Percentiles rank a stretch among this genome's conserved stretches.
Conservation (phyloP, 2,888 invertebrate species). For the Eremobia ochroleuca region DNA sequence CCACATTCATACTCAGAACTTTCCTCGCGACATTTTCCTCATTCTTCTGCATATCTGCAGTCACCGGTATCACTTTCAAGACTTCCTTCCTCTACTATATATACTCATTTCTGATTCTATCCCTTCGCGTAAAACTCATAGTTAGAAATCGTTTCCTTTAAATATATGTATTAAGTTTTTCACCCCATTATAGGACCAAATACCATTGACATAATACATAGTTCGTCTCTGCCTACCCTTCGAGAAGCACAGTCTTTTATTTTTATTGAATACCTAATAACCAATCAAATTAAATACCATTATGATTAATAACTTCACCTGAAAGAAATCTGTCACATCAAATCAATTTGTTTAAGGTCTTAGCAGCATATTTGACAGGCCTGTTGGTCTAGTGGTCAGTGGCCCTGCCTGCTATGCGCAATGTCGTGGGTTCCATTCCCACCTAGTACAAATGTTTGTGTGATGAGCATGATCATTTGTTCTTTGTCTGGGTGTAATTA, state of each 20-base stretch:
- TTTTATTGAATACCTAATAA: slow-evolving; percentile 21
- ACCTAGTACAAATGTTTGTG: too few relatives aligned
- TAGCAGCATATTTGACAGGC: too few relatives aligned
- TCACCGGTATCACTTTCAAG: neutral
- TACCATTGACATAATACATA: neutral
- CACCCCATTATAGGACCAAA: neutral
- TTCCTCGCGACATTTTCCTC: neutral
- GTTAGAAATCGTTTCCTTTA: neutral
- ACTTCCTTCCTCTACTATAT: neutral
- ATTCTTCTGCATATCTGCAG: neutral
- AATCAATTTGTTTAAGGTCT: slow-evolving; percentile 37
- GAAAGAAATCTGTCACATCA: neutral
- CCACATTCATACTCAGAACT: neutral
- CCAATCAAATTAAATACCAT: slow-evolving; percentile 24
- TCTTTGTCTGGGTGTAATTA: too few relatives aligned
- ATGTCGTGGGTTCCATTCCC: too few relatives aligned
- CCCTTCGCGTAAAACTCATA: neutral
- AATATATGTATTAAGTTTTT: neutral
- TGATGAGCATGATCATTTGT: too few relatives aligned
- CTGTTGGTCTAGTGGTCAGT: too few relatives aligned
- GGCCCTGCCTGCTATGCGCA: too few relatives aligned
- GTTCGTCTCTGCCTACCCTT: neutral
- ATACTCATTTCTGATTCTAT: neutral
- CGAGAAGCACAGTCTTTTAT: neutral
- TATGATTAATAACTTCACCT: slow-evolving; percentile 28